Base-by-base conservation (phyloP, 2,113 vertebrate genomes). In the Paratilapia polleni region DNA sequence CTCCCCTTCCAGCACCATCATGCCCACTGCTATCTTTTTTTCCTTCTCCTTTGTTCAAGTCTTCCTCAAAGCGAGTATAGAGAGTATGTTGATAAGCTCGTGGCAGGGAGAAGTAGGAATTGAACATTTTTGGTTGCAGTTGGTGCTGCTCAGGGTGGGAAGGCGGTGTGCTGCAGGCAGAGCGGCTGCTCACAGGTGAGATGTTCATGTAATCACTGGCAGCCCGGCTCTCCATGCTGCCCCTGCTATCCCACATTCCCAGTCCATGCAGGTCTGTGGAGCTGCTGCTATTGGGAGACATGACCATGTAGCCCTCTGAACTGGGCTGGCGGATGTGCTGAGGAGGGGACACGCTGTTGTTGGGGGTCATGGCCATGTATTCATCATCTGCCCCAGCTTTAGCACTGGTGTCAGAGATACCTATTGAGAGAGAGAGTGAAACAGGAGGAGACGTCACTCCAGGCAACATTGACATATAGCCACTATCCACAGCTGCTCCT, bases 171-270 rank as follows among this genome's bases (percentile, higher is more conserved):
- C 94, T 94, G 89, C 89, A 94, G 76, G 96, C 95, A 1, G 94
- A 96, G 43, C 95, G 95, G 68, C 89, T 93, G 81, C 94, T 95
- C 47, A 94, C 89, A 2, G 96, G 96, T 8, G 96, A 97, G 95
- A 97, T 95, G 92, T 96, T 96, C 95, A 97, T 93, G 58, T 97
- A 97, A 83, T 97, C 97, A 0, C 95, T 91, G 61, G 85, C 86
- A 12, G 86, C 86, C 14, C 90, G 90, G 86, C 94, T 93, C 85
- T 96, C 95, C 87, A 93, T 86, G 83, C 94, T 90, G 83, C 86
- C 82, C 70, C 94, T 68, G 92, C 94, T 91, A 4, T 95, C 90
- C 96, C 96, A 94, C 86, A 91, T 83, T n/a, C 73, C 52, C 28
- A 91, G 58, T 43, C 94, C 91, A 8, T 94, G 94, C 81, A 95